phyloP scores from a whole-genome alignment of 2,113 vertebrate species.

The Lucifuga dentata region DNA sequence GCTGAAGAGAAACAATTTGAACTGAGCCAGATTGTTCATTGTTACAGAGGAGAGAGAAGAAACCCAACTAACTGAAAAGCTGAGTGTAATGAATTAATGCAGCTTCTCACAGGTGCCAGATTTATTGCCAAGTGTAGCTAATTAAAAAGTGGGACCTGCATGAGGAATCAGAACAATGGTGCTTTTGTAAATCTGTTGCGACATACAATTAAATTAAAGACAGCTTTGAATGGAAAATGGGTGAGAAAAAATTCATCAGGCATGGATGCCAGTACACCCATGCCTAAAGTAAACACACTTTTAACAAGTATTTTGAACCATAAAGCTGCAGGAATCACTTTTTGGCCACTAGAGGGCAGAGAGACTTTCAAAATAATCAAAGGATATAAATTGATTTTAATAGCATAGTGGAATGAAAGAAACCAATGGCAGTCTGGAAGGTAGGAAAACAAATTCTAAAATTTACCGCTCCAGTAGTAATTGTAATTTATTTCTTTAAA shows the following conservation, averaged over 20 bases:
- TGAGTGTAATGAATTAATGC: slow-evolving; percentile 55
- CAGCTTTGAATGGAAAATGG: slow-evolving; percentile 18
- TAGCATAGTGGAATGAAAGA: too few species aligned
- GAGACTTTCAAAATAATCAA: too few species aligned
- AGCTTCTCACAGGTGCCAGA: slow-evolving; percentile 52
- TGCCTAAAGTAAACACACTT: neutral
- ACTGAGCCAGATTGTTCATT: slow-evolving; percentile 37
- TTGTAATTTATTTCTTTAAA: too few species aligned
- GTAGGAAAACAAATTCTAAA: too few species aligned
- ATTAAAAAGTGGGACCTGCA: slow-evolving; percentile 60
- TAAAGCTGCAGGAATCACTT: neutral
- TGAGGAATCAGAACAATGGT: slow-evolving; percentile 43
- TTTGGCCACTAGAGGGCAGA: too few species aligned
- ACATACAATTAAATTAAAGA: slow-evolving; percentile 26
- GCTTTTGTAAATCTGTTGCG: slow-evolving; percentile 55
- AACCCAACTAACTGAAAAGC: slow-evolving; percentile 34
- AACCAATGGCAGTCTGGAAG: too few species aligned
- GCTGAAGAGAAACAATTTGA: slow-evolving; percentile 45
- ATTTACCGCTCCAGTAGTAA: too few species aligned
- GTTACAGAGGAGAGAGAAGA: slow-evolving; percentile 17
- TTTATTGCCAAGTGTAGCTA: slow-evolving; percentile 53
- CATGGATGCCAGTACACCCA: neutral
- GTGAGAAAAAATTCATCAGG: slow-evolving; percentile 10
- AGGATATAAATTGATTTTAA: too few species aligned
- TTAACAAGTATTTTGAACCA: neutral